phyloP scores from a whole-genome alignment of 2,113 vertebrate genomes.

The Egretta garzetta region DNA sequence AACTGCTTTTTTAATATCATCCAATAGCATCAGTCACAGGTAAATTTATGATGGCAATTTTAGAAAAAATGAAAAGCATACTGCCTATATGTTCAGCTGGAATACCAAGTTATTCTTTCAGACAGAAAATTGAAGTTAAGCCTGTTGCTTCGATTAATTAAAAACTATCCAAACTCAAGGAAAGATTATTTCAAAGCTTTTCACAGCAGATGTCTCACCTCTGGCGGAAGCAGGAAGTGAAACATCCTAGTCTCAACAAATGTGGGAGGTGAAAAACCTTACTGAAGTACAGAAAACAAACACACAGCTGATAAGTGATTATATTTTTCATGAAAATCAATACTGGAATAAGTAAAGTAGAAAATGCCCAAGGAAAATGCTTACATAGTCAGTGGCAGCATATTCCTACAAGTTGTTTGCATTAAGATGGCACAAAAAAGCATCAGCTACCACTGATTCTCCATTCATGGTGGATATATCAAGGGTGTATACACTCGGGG shows the following conservation, averaged over 20 bases:
- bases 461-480: not conserved
- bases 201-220: not conserved
- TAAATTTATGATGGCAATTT: not conserved
- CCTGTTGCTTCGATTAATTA: not conserved
- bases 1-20: not conserved
- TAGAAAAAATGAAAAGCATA: not conserved
- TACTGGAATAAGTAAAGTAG: not conserved
- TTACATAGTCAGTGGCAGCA: not conserved
- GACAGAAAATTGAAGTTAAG: not conserved
- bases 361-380: not conserved
- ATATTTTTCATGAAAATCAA: slow-evolving; percentile 20
- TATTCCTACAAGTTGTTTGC: not conserved
- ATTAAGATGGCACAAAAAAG: not conserved
- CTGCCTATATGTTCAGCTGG: not conserved
- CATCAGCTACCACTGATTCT: not conserved
- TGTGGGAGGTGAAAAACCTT: not conserved
- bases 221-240: not conserved
- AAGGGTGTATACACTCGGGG: not conserved
- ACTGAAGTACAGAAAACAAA: not conserved
- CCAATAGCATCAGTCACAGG: not conserved
- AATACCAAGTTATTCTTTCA: not conserved
- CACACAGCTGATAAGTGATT: not conserved
- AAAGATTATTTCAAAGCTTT: slow-evolving; percentile 29
- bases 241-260: not conserved
- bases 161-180: not conserved